These are phyloP conservation scores for Anadara kagoshimensis DNA, from an alignment of 1,140 invertebrate species.

Conservation along the genomic window DNA sequence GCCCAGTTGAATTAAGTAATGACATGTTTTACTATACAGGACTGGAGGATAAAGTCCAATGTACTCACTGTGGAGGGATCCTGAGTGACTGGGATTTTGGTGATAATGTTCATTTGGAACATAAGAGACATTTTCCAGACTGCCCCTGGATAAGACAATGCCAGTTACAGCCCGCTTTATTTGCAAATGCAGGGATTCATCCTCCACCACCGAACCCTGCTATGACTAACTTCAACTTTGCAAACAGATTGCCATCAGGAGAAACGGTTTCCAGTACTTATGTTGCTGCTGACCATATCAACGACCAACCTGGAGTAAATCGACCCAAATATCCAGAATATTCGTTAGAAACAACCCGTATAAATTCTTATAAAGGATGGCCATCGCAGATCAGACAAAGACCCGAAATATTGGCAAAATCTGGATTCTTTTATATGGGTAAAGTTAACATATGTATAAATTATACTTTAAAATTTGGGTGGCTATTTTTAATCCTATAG, in stretches of 20 bases:
- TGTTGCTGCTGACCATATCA: not conserved
- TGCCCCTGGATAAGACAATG: conserved; percentile 77
- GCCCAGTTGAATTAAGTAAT: conserved; percentile 83
- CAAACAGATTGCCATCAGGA: conserved; percentile 2
- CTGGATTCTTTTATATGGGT: conserved; percentile 93
- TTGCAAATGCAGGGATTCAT: not conserved
- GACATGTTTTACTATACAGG: conserved; percentile 85
- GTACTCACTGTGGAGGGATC: conserved; percentile 87
- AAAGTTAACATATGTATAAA: not conserved
- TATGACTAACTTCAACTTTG: not conserved
- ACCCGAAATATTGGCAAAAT: conserved; percentile 85
- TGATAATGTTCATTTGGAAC: conserved; percentile 85
- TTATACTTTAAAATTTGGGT: too few species aligned
- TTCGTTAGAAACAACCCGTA: conserved; percentile 80
- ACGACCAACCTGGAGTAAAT: conserved; percentile 23
- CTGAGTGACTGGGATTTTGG: conserved; percentile 83
- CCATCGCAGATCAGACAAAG: conserved; percentile 77
- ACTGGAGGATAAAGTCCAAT: conserved; percentile 82
- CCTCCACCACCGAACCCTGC: not conserved
- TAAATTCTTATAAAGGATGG: conserved; percentile 81
- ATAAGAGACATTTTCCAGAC: conserved; percentile 81
- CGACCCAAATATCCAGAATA: conserved; percentile 56
- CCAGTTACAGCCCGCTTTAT: not conserved
- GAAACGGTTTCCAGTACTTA: conserved; percentile 22
- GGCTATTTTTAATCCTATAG: too few species aligned